Evolutionary conservation across 2,888 invertebrate genomes (phyloP), one percentile per base, ranked within the genome.

Genomic region (Ormyrus labotus): DNA sequence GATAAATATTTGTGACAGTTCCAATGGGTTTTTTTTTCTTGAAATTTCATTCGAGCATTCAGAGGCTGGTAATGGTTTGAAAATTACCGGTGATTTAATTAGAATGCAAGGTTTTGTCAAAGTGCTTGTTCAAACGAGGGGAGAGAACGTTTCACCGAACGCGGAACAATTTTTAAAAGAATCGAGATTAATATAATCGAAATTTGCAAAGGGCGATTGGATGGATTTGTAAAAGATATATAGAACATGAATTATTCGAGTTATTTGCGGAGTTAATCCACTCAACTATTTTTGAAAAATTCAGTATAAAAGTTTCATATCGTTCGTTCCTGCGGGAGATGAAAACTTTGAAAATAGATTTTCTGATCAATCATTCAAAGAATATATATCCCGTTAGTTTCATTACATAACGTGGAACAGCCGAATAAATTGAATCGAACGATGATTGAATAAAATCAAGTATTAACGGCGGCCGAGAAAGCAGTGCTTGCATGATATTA

Each of bases 161-260:
- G 34, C 0, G 34, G 34, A 4, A 4, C 34, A 34, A 34, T 34
- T 34, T 34, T 4, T 34, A 34, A 3, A 11, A 53, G 45, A 51
- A 51, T 19, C 53, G 51, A 53, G 11, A 53, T 34, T 68, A 34
- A 53, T 51, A 68, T 67, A 55, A 34, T 68, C 53, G 68, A 69
- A 45, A 11, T 34, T 13, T 5, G 53, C 68, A 13, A 19, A 67
- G 34, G 2, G 51, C 10, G 50, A 51, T 65, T 19, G 11, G 34
- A 34, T 34, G 34, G 9, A 51, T 51, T 19, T 53, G 3, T 11
- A 50, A 60, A 58, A 58, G 9, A 70, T 34, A 34, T 34, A 70
- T 58, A 48, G 10, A 60, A 50, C 19, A 60, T 72, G 51, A 63
- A 60, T 53, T 63, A 63, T 63, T 72, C 45, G 8, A 51, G 53